These are phyloP conservation scores for Poeciliopsis turneri DNA, from an alignment of 2,797 vertebrate species.

Conservation along the genomic window DNA sequence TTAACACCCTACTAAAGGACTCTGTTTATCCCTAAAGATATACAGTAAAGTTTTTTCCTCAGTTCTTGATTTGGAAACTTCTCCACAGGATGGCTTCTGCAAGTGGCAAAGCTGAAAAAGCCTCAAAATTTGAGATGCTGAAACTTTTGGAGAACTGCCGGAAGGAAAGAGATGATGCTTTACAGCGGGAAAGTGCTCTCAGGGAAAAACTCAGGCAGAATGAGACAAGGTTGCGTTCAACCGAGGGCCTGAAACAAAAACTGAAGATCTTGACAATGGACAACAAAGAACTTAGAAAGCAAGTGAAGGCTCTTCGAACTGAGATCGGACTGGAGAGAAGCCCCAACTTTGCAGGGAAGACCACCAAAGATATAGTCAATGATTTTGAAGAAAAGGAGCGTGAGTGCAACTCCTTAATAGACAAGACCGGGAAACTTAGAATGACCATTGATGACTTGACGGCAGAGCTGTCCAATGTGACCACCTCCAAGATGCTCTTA, in stretches of 20 bases:
- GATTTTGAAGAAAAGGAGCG: slow-evolving; percentile 81
- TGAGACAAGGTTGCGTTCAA: slow-evolving; percentile 77
- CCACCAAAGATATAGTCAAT: slow-evolving; percentile 82
- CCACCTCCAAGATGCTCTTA: slow-evolving; percentile 81
- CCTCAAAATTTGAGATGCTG: slow-evolving; percentile 80
- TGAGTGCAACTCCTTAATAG: slow-evolving; percentile 76
- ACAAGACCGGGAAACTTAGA: slow-evolving; percentile 78
- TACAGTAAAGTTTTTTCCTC: slow-evolving; percentile 20
- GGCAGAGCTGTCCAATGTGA: slow-evolving; percentile 78
- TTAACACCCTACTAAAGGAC: slow-evolving; percentile 15
- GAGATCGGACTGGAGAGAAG: slow-evolving; percentile 83
- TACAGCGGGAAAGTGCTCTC: slow-evolving; percentile 77
- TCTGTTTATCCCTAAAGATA: slow-evolving; percentile 8
- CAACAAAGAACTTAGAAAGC: slow-evolving; percentile 83
- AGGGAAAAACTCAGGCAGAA: slow-evolving; percentile 80
- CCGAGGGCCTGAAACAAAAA: slow-evolving; percentile 81
- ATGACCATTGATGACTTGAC: slow-evolving; percentile 79
- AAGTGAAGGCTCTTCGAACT: slow-evolving; percentile 78
- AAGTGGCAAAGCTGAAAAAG: slow-evolving; percentile 72
- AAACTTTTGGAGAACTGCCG: slow-evolving; percentile 84
- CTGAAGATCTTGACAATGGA: slow-evolving; percentile 77
- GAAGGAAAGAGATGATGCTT: slow-evolving; percentile 83
- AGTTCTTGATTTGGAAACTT: slow-evolving; percentile 20
- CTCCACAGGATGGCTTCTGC: slow-evolving; percentile 71
- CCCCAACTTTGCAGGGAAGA: slow-evolving; percentile 81